A percentile compares a stretch with the other conserved stretches of the same genome.
Conservation (phyloP, 2,888 invertebrate species). For the Xestia ashworthii region DNA sequence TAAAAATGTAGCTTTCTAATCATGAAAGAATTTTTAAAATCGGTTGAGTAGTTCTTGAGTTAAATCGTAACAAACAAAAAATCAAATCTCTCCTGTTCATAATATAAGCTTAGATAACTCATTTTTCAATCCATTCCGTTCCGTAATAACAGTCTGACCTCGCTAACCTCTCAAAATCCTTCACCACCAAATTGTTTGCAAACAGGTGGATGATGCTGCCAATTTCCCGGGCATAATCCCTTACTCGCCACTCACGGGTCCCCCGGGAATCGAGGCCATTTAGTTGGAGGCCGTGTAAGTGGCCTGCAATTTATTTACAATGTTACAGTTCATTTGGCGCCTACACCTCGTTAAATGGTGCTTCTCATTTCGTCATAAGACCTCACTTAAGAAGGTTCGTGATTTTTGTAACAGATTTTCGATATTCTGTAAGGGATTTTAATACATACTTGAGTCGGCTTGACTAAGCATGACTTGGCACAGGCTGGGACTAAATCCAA, state of each 20-base stretch:
- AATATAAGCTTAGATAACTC: neutral
- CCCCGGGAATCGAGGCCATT: conserved; percentile 6
- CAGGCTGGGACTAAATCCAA: neutral
- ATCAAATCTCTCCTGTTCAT: too few species aligned
- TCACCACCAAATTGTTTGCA: neutral
- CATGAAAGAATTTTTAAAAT: too few species aligned
- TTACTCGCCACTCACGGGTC: conserved; percentile 4
- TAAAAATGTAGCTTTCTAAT: too few species aligned
- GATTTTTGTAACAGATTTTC: neutral
- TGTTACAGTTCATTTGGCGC: conserved; percentile 1
- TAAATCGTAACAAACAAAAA: too few species aligned
- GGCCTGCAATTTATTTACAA: conserved; percentile 10
- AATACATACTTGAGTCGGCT: neutral
- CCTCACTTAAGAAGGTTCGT: conserved; percentile 1
- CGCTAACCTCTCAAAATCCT: neutral
- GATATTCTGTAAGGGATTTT: neutral
- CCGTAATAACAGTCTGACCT: neutral
- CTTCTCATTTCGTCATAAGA: neutral
- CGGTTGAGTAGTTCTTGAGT: too few species aligned
- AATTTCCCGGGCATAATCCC: conserved; percentile 34
- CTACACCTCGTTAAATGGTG: neutral
- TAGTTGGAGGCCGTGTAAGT: conserved; percentile 1
- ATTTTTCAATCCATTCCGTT: neutral
- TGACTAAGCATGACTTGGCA: neutral
- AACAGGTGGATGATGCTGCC: conserved; percentile 41